phyloP scores from a whole-genome alignment of 2,888 invertebrate species.

The Eupithecia exiguata region DNA sequence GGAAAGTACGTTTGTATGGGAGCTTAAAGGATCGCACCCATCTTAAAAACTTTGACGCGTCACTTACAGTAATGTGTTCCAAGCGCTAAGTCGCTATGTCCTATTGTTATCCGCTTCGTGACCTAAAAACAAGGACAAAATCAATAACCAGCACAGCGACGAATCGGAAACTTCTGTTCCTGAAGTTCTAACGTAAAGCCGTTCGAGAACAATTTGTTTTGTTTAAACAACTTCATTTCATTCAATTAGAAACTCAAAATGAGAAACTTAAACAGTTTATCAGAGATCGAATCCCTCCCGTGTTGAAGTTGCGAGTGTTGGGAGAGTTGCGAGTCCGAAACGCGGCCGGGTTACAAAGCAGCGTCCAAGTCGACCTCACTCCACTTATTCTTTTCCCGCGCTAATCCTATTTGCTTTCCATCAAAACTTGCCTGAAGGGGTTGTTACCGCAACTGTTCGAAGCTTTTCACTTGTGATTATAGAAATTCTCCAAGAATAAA shows the following conservation, averaged over 20 bases:
- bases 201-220: constrained; percentile 32
- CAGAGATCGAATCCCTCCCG: constrained; percentile 50
- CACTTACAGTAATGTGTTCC: not conserved
- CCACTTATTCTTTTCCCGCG: constrained; percentile 76
- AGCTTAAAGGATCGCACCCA: not conserved
- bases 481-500: not conserved
- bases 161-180: constrained; percentile 13
- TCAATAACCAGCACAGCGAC: constrained; percentile 10
- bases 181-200: constrained; percentile 12
- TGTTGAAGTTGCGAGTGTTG: constrained; percentile 32
- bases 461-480: constrained; percentile 6
- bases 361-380: constrained; percentile 63
- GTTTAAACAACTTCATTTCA: constrained; percentile 37
- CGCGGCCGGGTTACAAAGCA: constrained; percentile 55
- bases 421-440: constrained; percentile 79
- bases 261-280: constrained; percentile 57
- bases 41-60: not conserved
- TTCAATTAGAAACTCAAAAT: constrained; percentile 48
- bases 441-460: constrained; percentile 52
- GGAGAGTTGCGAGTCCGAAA: constrained; percentile 37
- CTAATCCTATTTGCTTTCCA: constrained; percentile 82
- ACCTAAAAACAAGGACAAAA: constrained; percentile 20
- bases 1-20: too few species aligned
- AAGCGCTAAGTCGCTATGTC: constrained; percentile 16
- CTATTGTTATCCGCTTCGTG: constrained; percentile 20